These are phyloP conservation scores for Anabas testudineus DNA, from an alignment of 2,797 vertebrate species.

Conservation along the genomic window DNA sequence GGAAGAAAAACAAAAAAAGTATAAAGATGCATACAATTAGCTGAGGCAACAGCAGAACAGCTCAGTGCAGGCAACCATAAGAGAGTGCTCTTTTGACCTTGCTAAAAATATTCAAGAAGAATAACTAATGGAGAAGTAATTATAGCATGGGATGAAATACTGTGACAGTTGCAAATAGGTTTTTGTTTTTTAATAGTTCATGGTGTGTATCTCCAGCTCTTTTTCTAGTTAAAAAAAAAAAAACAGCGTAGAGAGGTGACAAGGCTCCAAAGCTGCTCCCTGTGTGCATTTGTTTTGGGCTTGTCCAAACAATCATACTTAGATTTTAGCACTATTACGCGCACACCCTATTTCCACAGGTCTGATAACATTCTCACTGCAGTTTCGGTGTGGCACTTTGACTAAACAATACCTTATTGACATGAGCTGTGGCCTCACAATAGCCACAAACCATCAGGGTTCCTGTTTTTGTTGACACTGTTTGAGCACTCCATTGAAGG, in stretches of 20 bases:
- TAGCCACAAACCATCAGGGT: constrained; percentile 87
- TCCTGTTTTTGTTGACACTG: constrained; percentile 90
- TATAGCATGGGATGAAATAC: constrained; percentile 29
- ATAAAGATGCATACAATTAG: constrained; percentile 64
- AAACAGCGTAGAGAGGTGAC: constrained; percentile 38
- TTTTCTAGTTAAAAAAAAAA: constrained; percentile 16
- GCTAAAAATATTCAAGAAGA: constrained; percentile 45
- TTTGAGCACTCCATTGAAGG: constrained; percentile 87
- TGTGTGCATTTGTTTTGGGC: constrained; percentile 72
- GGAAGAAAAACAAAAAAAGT: constrained; percentile 49
- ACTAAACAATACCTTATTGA: constrained; percentile 91
- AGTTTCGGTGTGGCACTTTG: constrained; percentile 89
- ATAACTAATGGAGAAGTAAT: constrained; percentile 33
- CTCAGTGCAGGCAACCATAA: constrained; percentile 1
- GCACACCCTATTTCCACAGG: constrained; percentile 85
- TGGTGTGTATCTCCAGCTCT: constrained; percentile 9
- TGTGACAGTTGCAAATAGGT: constrained; percentile 24
- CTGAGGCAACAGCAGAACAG: constrained; percentile 6
- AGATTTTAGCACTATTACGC: constrained; percentile 83
- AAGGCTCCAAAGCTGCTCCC: constrained; percentile 57
- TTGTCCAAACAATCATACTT: constrained; percentile 84
- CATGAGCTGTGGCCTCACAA: constrained; percentile 86
- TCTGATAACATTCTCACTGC: constrained; percentile 91
- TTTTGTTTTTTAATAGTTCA: constrained; percentile 25
- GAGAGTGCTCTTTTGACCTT: constrained; percentile 26